Evolutionary conservation across 1,140 invertebrate genomes (phyloP).

Genomic region (Zaprionus gabonicus): DNA sequence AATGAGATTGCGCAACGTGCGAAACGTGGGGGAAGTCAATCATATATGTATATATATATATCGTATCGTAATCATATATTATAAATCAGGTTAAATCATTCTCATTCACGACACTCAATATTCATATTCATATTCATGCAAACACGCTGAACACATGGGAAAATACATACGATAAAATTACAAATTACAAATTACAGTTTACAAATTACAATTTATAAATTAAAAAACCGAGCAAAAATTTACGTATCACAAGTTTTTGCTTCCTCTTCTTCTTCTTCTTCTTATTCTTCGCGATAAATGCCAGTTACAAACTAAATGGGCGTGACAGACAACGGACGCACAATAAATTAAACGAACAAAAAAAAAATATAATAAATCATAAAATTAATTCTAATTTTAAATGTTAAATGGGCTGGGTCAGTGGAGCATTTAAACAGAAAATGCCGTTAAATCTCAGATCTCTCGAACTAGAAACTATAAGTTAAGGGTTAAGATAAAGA

Average conservation of each 20-base stretch:
- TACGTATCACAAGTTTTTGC: constrained; percentile 59
- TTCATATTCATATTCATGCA: constrained; percentile 25
- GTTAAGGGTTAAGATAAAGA: constrained; percentile 26
- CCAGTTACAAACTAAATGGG: constrained; percentile 36
- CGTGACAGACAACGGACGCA: constrained; percentile 47
- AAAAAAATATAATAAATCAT: constrained; percentile 28
- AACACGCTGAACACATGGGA: constrained; percentile 44
- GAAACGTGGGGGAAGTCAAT: constrained; percentile 8
- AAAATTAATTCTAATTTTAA: constrained; percentile 34
- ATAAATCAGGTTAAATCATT: constrained; percentile 13
- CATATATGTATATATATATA: background rate
- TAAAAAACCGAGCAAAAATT: constrained; percentile 46
- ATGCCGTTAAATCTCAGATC: constrained; percentile 72
- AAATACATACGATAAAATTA: constrained; percentile 27
- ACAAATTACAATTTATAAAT: constrained; percentile 12
- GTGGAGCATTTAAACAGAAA: constrained; percentile 40
- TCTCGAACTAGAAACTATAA: constrained; percentile 67
- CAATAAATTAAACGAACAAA: constrained; percentile 36
- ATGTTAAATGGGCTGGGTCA: constrained; percentile 41
- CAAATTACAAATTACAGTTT: constrained; percentile 7
- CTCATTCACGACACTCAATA: constrained; percentile 17
- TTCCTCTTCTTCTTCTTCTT: background rate
- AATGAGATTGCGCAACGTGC: constrained; percentile 71
- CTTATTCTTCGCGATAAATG: constrained; percentile 50
- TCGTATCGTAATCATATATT: background rate